A percentile compares a stretch with the other conserved stretches of the same genome.
Conservation (phyloP, 2,113 vertebrate genomes). For the Alethe castanea region DNA sequence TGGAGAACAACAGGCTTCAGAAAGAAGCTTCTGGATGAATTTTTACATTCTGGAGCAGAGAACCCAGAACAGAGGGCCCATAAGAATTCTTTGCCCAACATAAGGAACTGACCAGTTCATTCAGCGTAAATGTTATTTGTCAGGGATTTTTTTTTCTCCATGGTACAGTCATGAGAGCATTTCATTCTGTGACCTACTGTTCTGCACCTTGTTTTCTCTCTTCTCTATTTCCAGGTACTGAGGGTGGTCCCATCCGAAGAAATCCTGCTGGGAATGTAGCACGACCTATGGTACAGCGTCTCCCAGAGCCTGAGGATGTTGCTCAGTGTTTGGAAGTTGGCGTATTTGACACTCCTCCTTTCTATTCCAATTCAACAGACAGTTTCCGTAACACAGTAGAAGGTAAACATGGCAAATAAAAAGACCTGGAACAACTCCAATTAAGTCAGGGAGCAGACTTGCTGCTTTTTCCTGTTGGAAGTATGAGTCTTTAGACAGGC, state of each 20-base stretch:
- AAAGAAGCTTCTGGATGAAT: background rate
- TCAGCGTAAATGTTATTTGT: background rate
- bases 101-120: background rate
- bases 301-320: constrained; percentile 89
- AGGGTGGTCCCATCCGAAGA: constrained; percentile 85
- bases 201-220: background rate
- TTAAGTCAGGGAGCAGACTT: background rate
- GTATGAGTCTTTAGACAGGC: background rate
- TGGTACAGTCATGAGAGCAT: background rate
- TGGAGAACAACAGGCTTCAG: background rate
- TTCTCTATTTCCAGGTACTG: constrained; percentile 74
- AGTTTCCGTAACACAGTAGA: constrained; percentile 96
- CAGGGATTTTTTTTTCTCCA: background rate
- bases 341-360: constrained; percentile 91
- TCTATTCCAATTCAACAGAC: constrained; percentile 92
- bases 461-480: background rate
- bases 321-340: constrained; percentile 86
- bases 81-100: background rate
- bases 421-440: background rate
- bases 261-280: constrained; percentile 92
- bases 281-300: constrained; percentile 92
- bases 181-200: background rate
- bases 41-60: background rate
- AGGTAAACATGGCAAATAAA: constrained; percentile 71
- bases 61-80: background rate